Conservation (phyloP, 2,888 invertebrate genomes). For the Oscheius sp. region DNA sequence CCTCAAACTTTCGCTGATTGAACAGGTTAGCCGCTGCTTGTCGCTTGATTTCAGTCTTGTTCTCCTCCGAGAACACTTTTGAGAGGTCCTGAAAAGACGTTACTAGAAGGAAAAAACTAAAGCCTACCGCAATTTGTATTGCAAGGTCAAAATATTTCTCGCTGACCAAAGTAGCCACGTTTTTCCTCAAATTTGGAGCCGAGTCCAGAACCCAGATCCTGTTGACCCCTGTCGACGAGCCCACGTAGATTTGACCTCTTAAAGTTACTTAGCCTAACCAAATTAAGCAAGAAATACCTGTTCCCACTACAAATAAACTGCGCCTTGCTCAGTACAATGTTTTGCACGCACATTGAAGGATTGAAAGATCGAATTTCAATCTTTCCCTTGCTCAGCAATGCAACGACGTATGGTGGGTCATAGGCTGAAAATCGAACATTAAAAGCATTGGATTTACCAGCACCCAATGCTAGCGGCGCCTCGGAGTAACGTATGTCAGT, state of each 20-base stretch:
- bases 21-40: slow-evolving; percentile 91
- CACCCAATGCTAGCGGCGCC: slow-evolving; percentile 14
- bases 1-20: slow-evolving; percentile 86
- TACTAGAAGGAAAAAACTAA: not conserved
- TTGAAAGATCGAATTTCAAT: slow-evolving; percentile 89
- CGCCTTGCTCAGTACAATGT: slow-evolving; percentile 79
- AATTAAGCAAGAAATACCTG: slow-evolving; percentile 11
- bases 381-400: slow-evolving; percentile 83
- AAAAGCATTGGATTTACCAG: not conserved
- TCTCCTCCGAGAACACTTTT: slow-evolving; percentile 54
- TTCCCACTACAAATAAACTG: slow-evolving; percentile 40
- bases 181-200: slow-evolving; percentile 83
- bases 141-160: slow-evolving; percentile 94
- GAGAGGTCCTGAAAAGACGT: slow-evolving; percentile 46
- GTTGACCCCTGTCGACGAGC: slow-evolving; percentile 39
- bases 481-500: slow-evolving; percentile 25
- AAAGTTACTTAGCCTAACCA: not conserved
- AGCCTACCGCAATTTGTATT: slow-evolving; percentile 65
- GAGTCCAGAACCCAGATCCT: slow-evolving; percentile 84
- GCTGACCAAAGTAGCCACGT: slow-evolving; percentile 86
- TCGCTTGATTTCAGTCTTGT: slow-evolving; percentile 82
- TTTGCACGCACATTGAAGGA: slow-evolving; percentile 85
- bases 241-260: slow-evolving; percentile 63
- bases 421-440: slow-evolving; percentile 76
- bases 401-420: slow-evolving; percentile 90